Evolutionary conservation across 2,888 invertebrate species (phyloP).

Genomic region (Tiphia femorata): DNA sequence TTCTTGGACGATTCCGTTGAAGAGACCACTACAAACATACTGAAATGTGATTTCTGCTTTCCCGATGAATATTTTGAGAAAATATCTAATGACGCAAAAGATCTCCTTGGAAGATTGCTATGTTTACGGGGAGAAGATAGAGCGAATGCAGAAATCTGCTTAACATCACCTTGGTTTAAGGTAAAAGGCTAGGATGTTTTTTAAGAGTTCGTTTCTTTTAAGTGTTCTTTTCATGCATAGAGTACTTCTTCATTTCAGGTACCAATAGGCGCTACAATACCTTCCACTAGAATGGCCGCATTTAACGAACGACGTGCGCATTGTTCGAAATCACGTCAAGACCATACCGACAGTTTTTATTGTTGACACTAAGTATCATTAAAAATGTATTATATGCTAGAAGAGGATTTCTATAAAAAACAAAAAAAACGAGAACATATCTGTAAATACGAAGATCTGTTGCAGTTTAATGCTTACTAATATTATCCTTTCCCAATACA

Average conservation of each 20-base stretch:
- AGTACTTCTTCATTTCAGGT: constrained; percentile 48
- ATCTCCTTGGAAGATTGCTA: constrained; percentile 76
- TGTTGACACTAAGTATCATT: constrained; percentile 25
- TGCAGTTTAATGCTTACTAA: no score
- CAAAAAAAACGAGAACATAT: constrained; percentile 3
- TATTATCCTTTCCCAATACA: no score
- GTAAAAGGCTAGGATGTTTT: no score
- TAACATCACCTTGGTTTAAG: constrained; percentile 70
- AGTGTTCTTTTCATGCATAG: no score
- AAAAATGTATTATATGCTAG: constrained; percentile 1
- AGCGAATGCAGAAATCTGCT: constrained; percentile 68
- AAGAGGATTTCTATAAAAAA: neutral
- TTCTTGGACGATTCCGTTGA: constrained; percentile 87
- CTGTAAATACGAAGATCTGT: constrained; percentile 27
- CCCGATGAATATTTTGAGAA: constrained; percentile 82
- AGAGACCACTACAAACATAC: constrained; percentile 86
- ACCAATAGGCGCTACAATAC: constrained; percentile 63
- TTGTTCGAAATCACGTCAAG: constrained; percentile 63
- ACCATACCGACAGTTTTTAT: constrained; percentile 62
- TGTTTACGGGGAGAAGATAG: constrained; percentile 73
- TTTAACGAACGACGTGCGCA: constrained; percentile 65
- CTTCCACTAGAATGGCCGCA: constrained; percentile 64
- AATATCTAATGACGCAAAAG: constrained; percentile 78
- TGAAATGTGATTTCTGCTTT: constrained; percentile 86
- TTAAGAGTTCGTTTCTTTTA: no score